phyloP scores from a whole-genome alignment of 2,888 invertebrate genomes.

The Scaptodrosophila latifasciaeformis region DNA sequence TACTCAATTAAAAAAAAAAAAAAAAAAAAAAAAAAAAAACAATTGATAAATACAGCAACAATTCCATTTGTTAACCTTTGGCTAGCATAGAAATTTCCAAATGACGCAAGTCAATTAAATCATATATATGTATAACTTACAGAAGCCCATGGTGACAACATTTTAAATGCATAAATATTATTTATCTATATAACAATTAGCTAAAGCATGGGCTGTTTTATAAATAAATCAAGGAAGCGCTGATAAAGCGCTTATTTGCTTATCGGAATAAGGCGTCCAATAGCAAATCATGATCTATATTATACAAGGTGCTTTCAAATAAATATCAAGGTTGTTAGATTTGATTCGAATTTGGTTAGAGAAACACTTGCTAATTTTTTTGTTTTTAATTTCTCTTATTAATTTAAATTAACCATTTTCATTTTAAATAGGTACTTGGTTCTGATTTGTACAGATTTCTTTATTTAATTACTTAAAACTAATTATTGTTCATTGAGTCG shows the following conservation, averaged over 20 bases:
- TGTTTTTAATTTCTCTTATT: background rate
- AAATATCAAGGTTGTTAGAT: background rate
- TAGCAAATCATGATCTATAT: too few species aligned
- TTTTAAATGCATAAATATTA: too few species aligned
- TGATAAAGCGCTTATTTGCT: too few species aligned
- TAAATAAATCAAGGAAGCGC: too few species aligned
- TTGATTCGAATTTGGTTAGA: background rate
- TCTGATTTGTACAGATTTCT: too few species aligned
- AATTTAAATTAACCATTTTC: background rate
- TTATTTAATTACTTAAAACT: conserved; percentile 10
- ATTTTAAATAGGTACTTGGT: too few species aligned
- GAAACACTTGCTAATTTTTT: background rate
- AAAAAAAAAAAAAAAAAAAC: conserved; percentile 38
- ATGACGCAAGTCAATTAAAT: too few species aligned
- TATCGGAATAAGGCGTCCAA: too few species aligned
- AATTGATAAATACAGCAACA: conserved; percentile 31
- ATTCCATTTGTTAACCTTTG: too few species aligned
- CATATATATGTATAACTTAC: background rate
- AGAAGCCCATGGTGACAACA: background rate
- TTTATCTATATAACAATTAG: too few species aligned
- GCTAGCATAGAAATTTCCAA: too few species aligned
- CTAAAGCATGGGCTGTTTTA: background rate
- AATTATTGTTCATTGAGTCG: conserved; percentile 28
- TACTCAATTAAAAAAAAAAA: conserved; percentile 29
- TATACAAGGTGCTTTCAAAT: background rate